phyloP scores from a whole-genome alignment of 1,140 invertebrate genomes.

The Drosophila lini region DNA sequence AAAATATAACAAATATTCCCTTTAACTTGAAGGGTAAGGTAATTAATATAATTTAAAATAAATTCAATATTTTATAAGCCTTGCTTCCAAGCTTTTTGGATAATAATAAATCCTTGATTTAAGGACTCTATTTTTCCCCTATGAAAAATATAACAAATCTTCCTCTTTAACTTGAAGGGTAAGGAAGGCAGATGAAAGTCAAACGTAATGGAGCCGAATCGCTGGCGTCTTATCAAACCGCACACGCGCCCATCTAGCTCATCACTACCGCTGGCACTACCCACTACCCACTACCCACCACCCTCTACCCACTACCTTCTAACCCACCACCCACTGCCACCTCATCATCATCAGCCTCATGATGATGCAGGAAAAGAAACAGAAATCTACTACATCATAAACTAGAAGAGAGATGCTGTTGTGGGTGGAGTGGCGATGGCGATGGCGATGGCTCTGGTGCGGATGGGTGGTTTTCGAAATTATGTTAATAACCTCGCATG shows the following conservation, averaged over 20 bases:
- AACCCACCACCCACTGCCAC: not conserved
- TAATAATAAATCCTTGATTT: no score
- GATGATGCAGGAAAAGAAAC: slow-evolving; percentile 37
- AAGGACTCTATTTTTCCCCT: not conserved
- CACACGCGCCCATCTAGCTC: slow-evolving; percentile 66
- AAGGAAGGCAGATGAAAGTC: slow-evolving; percentile 33
- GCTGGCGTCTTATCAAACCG: slow-evolving; percentile 72
- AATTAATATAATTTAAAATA: no score
- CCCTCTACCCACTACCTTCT: not conserved
- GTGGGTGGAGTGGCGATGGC: slow-evolving; percentile 30
- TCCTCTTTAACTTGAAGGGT: slow-evolving; percentile 1
- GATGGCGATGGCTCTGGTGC: slow-evolving; percentile 23
- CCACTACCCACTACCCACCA: slow-evolving; percentile 8
- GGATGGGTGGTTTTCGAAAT: slow-evolving; percentile 63
- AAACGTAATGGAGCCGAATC: slow-evolving; percentile 49
- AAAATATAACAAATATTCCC: no score
- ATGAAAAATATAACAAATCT: not conserved
- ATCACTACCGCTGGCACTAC: slow-evolving; percentile 15
- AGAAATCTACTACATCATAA: slow-evolving; percentile 78
- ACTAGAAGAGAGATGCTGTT: slow-evolving; percentile 61
- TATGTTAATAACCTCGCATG: slow-evolving; percentile 80
- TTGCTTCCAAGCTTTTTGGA: not conserved
- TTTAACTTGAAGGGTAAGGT: no score
- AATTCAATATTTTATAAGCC: not conserved
- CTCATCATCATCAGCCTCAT: slow-evolving; percentile 17